Conservation (phyloP, 2,113 vertebrate species). For the Poeciliopsis turrubarensis region DNA sequence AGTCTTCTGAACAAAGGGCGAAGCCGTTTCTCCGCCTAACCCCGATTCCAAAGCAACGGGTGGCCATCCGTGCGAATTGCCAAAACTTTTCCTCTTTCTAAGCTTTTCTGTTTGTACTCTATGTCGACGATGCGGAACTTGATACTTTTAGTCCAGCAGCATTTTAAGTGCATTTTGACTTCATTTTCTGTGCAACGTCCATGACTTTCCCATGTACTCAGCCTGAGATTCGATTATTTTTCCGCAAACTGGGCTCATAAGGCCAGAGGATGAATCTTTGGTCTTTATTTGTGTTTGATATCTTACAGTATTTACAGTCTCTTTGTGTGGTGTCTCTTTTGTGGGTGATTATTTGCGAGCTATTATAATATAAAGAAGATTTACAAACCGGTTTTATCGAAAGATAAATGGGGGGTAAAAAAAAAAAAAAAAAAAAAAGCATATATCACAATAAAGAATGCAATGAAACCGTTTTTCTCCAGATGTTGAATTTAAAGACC, state of each 20-base stretch:
- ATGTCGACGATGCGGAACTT: constrained; percentile 14
- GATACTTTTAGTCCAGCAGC: constrained; percentile 11
- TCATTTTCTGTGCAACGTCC: constrained; percentile 2
- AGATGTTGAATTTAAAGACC: constrained; percentile 11
- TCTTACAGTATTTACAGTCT: constrained; percentile 18
- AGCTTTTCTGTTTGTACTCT: constrained; percentile 10
- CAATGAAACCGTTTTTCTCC: background rate
- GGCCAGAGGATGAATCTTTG: constrained; percentile 38
- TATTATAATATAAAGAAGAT: constrained; percentile 23
- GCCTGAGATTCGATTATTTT: constrained; percentile 8
- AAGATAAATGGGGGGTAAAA: background rate
- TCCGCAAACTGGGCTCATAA: constrained; percentile 3
- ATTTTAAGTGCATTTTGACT: constrained; percentile 53
- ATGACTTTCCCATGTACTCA: background rate
- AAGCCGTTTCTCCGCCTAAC: constrained; percentile 12
- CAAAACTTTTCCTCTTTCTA: constrained; percentile 47
- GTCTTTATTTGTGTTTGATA: constrained; percentile 32
- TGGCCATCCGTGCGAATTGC: constrained; percentile 52
- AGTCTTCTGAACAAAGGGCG: constrained; percentile 18
- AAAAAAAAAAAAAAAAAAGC: background rate
- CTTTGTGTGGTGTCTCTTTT: constrained; percentile 49
- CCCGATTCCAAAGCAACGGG: constrained; percentile 24
- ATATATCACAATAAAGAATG: constrained; percentile 38
- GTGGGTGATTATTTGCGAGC: constrained; percentile 36
- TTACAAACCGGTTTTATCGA: constrained; percentile 29